A percentile compares a stretch with the other conserved stretches of the same genome.
Conservation (phyloP, 2,797 vertebrate species). For the Manis javanica region DNA sequence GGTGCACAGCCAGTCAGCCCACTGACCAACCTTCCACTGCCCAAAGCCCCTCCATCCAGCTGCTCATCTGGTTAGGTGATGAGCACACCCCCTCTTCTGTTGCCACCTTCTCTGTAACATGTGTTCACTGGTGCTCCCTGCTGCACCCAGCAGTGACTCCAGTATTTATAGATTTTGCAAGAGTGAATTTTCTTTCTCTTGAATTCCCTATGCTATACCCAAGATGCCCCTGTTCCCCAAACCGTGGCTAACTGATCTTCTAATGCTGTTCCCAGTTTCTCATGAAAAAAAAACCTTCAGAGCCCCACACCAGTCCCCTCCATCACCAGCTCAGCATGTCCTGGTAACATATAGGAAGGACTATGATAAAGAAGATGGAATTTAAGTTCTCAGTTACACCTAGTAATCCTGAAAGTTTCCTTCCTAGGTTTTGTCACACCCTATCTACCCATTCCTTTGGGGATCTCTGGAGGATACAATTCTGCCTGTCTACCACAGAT, state of each 20-base stretch:
- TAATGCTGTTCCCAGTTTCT: not conserved
- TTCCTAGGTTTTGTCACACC: too few relatives aligned
- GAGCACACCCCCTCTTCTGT: not conserved
- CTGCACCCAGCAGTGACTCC: not conserved
- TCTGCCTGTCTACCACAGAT: not conserved
- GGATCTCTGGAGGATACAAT: not conserved
- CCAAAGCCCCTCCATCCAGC: not conserved
- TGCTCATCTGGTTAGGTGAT: not conserved
- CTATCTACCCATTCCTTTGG: not conserved
- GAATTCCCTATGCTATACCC: not conserved
- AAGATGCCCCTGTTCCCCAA: not conserved
- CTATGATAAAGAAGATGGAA: not conserved
- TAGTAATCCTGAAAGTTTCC: not conserved
- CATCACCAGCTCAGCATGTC: not conserved
- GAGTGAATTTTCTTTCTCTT: constrained; percentile 17
- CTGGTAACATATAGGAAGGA: not conserved
- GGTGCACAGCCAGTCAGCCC: not conserved
- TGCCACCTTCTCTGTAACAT: not conserved
- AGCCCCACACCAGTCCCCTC: not conserved
- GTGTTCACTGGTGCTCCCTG: not conserved
- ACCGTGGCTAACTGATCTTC: not conserved
- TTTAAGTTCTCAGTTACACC: not conserved
- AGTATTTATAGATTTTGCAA: not conserved
- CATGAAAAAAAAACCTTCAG: not conserved
- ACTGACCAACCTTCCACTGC: not conserved